These are phyloP conservation scores for Myzus persicae DNA, from an alignment of 1,140 invertebrate genomes.

Conservation along the genomic window DNA sequence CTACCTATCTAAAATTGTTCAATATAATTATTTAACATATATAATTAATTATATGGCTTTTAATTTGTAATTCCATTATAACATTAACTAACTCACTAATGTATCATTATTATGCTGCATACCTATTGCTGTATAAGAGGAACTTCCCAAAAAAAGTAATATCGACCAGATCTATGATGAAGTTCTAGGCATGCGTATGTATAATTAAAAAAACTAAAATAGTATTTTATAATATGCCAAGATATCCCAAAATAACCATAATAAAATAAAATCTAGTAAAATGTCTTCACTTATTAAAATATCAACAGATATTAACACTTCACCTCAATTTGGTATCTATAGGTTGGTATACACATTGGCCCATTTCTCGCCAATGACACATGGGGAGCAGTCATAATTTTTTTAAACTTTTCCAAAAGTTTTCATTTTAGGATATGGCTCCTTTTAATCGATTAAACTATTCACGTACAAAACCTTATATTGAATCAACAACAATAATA, in stretches of 20 bases:
- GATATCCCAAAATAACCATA: background rate
- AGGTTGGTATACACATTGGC: too few relatives aligned
- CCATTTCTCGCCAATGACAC: too few relatives aligned
- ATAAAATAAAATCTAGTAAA: too few relatives aligned
- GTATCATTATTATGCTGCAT: background rate
- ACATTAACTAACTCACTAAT: background rate
- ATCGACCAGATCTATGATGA: background rate
- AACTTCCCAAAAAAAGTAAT: background rate
- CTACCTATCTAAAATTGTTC: background rate
- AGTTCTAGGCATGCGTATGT: background rate
- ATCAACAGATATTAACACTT: too few relatives aligned
- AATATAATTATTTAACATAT: too few relatives aligned
- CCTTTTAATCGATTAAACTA: background rate
- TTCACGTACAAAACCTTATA: background rate
- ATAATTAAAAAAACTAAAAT: background rate
- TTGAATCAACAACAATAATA: background rate
- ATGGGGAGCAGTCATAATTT: background rate
- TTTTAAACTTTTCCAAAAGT: background rate
- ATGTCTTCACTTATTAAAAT: background rate
- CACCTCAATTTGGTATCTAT: too few relatives aligned
- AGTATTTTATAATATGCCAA: background rate
- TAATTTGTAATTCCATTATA: background rate
- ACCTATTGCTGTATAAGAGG: background rate
- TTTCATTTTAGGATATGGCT: background rate
- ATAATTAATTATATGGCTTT: background rate